Percentiles rank a stretch among this genome's conserved stretches.
Evolutionary conservation across 23 tunicate genomes (phyloP).

Genomic region (Botrylloides violaceus): DNA sequence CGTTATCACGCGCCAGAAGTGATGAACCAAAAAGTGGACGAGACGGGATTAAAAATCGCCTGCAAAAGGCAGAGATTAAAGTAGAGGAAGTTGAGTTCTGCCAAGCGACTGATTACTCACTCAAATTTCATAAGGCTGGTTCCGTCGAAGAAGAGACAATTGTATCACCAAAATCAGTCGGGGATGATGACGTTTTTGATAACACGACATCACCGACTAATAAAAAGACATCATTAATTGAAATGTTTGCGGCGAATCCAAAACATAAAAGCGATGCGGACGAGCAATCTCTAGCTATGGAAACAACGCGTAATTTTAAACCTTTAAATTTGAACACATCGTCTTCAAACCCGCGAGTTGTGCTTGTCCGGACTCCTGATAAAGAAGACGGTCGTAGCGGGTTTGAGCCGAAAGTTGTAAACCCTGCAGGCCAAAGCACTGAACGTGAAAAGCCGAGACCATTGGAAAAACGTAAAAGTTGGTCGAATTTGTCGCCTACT

Average conservation of each 20-base stretch:
- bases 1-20: too few relatives aligned
- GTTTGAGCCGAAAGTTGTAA: conserved; percentile 6
- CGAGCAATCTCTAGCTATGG: background rate
- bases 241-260: conserved; percentile 21
- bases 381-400: background rate
- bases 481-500: background rate
- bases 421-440: background rate
- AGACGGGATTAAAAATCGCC: background rate
- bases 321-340: background rate
- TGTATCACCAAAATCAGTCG: background rate
- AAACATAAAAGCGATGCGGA: background rate
- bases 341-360: conserved; percentile 3
- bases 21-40: too few relatives aligned
- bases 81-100: background rate
- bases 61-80: background rate
- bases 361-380: conserved; percentile 17
- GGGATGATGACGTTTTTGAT: conserved; percentile 1
- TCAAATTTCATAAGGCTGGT: background rate
- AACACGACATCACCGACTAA: background rate
- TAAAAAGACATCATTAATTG: conserved; percentile 10
- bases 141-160: background rate
- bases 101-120: background rate
- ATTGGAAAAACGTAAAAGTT: conserved; percentile 1
- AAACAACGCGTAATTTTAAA: too few relatives aligned
- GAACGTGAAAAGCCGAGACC: background rate